phyloP scores from a whole-genome alignment of 1,140 invertebrate genomes.

The Hypothenemus hampei region DNA sequence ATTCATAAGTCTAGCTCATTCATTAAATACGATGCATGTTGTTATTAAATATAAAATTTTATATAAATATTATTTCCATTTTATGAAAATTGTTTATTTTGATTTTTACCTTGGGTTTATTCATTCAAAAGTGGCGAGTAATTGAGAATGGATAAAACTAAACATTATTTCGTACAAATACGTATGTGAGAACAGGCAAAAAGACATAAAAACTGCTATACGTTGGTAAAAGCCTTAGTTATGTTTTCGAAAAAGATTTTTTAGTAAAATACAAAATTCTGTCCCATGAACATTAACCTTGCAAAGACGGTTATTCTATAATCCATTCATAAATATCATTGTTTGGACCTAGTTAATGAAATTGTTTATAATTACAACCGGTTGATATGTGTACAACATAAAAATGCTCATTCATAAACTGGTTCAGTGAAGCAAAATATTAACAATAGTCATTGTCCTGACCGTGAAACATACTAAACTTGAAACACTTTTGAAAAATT shows the following conservation, averaged over 20 bases:
- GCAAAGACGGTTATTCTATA: neutral
- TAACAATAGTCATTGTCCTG: neutral
- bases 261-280: neutral
- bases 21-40: constrained; percentile 2
- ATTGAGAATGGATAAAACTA: no score
- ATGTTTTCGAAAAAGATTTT: neutral
- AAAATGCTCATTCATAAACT: constrained; percentile 4
- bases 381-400: neutral
- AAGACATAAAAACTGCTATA: no score
- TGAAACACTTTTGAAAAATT: neutral
- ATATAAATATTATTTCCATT: no score
- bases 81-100: no score
- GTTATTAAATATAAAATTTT: neutral
- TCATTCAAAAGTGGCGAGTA: no score
- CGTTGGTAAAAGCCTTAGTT: neutral
- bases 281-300: neutral
- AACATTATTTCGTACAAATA: no score
- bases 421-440: neutral
- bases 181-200: no score
- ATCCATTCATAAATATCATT: neutral
- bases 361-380: neutral
- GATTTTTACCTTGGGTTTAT: no score
- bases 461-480: constrained; percentile 5
- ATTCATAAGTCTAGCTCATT: neutral
- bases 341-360: neutral